Evolutionary conservation across 2,888 invertebrate species (phyloP).

Genomic region (Pristionchus mayeri): DNA sequence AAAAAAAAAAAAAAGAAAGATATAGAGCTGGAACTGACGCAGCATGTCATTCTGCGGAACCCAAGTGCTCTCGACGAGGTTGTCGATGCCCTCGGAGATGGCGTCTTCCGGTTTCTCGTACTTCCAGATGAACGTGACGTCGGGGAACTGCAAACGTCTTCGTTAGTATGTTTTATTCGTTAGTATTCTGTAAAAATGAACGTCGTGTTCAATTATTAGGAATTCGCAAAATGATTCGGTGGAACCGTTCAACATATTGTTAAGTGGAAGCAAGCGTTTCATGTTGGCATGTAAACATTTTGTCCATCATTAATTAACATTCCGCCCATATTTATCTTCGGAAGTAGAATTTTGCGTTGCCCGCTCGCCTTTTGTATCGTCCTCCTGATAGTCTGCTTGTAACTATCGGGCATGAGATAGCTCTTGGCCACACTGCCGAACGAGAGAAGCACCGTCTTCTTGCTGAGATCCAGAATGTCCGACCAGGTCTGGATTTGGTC

Average conservation of each 20-base stretch:
- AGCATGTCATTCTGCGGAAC: constrained; percentile 47
- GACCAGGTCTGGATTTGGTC: no score
- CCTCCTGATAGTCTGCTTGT: constrained; percentile 53
- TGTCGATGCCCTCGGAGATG: constrained; percentile 45
- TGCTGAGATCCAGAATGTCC: background rate
- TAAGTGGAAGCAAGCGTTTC: no score
- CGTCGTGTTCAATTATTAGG: background rate
- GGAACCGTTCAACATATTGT: no score
- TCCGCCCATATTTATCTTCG: no score
- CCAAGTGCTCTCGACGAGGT: constrained; percentile 28
- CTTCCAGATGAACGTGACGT: constrained; percentile 49
- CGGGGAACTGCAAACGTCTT: background rate
- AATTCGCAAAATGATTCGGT: background rate
- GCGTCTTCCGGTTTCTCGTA: constrained; percentile 37
- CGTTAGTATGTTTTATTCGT: background rate
- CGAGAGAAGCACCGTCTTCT: constrained; percentile 31
- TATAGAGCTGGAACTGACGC: no score
- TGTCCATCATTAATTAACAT: no score
- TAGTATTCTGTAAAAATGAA: background rate
- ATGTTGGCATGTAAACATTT: no score
- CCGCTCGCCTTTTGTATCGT: constrained; percentile 50
- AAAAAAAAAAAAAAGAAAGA: no score
- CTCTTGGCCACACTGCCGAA: constrained; percentile 42
- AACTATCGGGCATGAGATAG: constrained; percentile 40
- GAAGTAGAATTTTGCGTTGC: no score